phyloP scores from a whole-genome alignment of 1,140 invertebrate species.

The Caenorhabditis tropicalis region DNA sequence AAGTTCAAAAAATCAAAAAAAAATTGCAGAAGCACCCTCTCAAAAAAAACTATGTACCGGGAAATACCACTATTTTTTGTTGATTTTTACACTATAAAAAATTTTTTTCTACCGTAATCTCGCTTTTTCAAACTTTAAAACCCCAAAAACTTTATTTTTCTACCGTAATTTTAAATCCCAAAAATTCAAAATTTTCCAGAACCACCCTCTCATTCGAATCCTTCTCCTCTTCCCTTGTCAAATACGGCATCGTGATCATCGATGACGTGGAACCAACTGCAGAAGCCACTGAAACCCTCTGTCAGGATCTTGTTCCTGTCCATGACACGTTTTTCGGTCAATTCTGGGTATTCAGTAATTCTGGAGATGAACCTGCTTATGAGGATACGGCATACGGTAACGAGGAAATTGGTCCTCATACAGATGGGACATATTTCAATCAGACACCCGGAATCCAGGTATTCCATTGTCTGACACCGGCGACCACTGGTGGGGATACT shows the following conservation, averaged over 20 bases:
- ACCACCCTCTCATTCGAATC: slow-evolving; percentile 59
- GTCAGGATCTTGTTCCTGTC: slow-evolving; percentile 61
- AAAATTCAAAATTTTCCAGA: slow-evolving; percentile 50
- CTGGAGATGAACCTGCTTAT: slow-evolving; percentile 64
- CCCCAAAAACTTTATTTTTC: too few relatives aligned
- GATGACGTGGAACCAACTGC: slow-evolving; percentile 61
- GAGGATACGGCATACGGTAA: slow-evolving; percentile 79
- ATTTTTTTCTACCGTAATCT: too few relatives aligned
- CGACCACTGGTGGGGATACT: slow-evolving; percentile 78
- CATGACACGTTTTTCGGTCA: slow-evolving; percentile 66
- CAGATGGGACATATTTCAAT: slow-evolving; percentile 80
- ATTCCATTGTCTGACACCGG: slow-evolving; percentile 78
- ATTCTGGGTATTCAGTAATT: slow-evolving; percentile 66
- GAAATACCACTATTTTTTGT: too few relatives aligned
- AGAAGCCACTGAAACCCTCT: slow-evolving; percentile 62
- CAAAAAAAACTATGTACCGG: too few relatives aligned
- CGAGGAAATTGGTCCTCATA: slow-evolving; percentile 74
- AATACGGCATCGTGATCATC: slow-evolving; percentile 64
- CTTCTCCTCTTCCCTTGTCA: slow-evolving; percentile 61
- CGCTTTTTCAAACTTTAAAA: too few relatives aligned
- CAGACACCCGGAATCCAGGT: slow-evolving; percentile 79
- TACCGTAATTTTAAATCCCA: too few relatives aligned
- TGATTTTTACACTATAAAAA: too few relatives aligned
- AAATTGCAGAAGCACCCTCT: too few relatives aligned
- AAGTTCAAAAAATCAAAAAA: too few relatives aligned